phyloP scores from a whole-genome alignment of 2,113 vertebrate species.

The Colaptes auratus region DNA sequence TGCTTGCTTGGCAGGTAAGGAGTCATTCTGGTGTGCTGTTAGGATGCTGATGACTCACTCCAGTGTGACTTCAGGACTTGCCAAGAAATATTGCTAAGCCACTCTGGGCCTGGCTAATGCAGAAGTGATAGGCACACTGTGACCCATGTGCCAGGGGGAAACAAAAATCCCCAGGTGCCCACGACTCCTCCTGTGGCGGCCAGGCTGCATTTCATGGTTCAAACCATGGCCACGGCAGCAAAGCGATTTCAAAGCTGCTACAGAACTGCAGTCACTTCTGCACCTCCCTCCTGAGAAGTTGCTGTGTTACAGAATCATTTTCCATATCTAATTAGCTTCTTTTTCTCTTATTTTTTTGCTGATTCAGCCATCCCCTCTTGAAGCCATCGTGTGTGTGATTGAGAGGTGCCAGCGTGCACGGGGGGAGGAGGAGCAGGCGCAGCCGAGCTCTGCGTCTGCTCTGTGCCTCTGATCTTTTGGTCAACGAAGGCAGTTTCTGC shows the following conservation, averaged over 20 bases:
- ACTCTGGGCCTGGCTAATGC: neutral
- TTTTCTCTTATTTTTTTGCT: neutral
- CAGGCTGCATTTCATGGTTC: neutral
- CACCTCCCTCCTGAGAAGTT: neutral
- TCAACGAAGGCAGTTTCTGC: neutral
- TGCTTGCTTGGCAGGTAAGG: conserved; percentile 38
- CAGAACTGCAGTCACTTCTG: neutral
- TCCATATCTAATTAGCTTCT: neutral
- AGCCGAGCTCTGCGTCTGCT: neutral
- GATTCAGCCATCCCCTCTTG: conserved; percentile 3
- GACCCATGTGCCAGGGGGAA: neutral
- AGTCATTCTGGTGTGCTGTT: conserved; percentile 27
- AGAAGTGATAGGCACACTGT: neutral
- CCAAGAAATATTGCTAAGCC: conserved; percentile 22
- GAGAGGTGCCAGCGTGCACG: neutral
- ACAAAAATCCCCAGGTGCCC: neutral
- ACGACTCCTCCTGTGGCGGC: neutral
- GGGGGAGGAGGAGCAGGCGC: neutral
- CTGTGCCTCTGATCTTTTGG: neutral
- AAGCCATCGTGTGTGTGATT: neutral
- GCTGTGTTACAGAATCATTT: neutral
- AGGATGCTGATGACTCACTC: conserved; percentile 45
- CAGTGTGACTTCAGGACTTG: conserved; percentile 7
- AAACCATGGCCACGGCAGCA: neutral
- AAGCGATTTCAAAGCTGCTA: neutral